Percentiles rank a stretch among this genome's conserved stretches.
These are phyloP conservation scores for Pachyuromys duprasi DNA, from an alignment of 2,797 vertebrate species.

Conservation along the genomic window DNA sequence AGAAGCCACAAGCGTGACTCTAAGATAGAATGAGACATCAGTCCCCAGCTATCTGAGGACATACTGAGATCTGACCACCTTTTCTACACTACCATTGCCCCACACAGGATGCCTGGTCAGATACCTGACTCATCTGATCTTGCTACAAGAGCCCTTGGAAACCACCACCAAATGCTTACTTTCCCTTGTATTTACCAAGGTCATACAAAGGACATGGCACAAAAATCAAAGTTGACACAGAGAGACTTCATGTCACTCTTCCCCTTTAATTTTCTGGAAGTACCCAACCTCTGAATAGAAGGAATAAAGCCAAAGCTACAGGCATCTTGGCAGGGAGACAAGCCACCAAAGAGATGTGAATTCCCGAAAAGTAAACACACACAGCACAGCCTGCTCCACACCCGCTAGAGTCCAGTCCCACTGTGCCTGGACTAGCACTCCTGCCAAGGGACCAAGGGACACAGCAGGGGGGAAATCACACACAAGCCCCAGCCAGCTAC, in stretches of 20 bases:
- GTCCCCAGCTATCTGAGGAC: neutral
- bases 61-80: neutral
- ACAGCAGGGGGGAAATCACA: neutral
- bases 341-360: slow-evolving; percentile 42
- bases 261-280: slow-evolving; percentile 79
- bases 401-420: neutral
- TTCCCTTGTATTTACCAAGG: slow-evolving; percentile 40
- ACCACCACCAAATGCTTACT: neutral
- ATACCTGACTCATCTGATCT: slow-evolving; percentile 3
- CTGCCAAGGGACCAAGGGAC: neutral
- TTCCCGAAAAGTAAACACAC: slow-evolving; percentile 68
- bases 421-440: neutral
- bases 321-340: slow-evolving; percentile 59
- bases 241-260: slow-evolving; percentile 47
- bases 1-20: neutral
- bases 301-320: slow-evolving; percentile 66
- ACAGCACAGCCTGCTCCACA: slow-evolving; percentile 7
- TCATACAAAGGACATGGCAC: slow-evolving; percentile 41
- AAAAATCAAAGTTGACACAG: slow-evolving; percentile 42
- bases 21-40: neutral
- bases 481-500: neutral
- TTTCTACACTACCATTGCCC: neutral
- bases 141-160: neutral
- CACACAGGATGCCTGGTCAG: neutral
- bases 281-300: slow-evolving; percentile 44